A percentile compares a stretch with the other conserved stretches of the same genome.
These are phyloP conservation scores for Dasyurus viverrinus DNA, from an alignment of 2,113 vertebrate species.

Conservation along the genomic window DNA sequence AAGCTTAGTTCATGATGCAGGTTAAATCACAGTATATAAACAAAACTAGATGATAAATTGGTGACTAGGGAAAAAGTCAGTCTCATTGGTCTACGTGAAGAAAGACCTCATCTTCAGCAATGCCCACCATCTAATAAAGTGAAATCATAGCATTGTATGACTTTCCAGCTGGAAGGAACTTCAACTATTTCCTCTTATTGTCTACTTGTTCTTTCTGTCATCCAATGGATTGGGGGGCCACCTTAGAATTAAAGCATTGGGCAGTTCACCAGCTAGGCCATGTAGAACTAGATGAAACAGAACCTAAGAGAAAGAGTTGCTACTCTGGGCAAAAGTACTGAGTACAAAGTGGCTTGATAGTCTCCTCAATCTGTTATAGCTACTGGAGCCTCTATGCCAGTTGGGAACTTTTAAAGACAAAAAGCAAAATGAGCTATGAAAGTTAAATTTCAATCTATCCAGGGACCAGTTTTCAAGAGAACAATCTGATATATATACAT, in stretches of 20 bases:
- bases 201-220: neutral
- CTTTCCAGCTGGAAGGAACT: neutral
- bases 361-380: neutral
- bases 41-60: neutral
- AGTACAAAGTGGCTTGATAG: neutral
- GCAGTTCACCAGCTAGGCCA: neutral
- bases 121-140: neutral
- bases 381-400: neutral
- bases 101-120: neutral
- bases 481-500: neutral
- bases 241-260: neutral
- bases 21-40: neutral
- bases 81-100: neutral
- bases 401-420: neutral
- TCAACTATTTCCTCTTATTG: neutral
- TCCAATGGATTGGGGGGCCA: neutral
- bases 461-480: neutral
- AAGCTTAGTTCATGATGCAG: neutral
- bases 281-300: neutral
- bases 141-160: neutral
- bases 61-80: neutral
- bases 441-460: neutral
- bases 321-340: neutral
- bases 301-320: too few species aligned
- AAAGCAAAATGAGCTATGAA: neutral